A percentile compares a stretch with the other conserved stretches of the same genome.
These are phyloP conservation scores for Antheraea pernyi DNA, from an alignment of 1,140 invertebrate genomes.

Conservation along the genomic window DNA sequence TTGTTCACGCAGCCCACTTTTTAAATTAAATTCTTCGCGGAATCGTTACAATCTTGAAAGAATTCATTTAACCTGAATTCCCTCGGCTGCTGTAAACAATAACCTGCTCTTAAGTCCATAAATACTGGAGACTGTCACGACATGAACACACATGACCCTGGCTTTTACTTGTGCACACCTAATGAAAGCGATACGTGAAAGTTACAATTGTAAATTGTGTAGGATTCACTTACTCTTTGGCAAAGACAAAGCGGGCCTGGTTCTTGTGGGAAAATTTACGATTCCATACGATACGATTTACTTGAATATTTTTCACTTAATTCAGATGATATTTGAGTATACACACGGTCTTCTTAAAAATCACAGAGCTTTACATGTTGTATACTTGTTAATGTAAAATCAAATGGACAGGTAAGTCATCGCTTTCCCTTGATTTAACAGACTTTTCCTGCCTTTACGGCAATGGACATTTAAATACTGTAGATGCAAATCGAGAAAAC, in stretches of 20 bases:
- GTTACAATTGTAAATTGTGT: constrained; percentile 51
- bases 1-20: constrained; percentile 15
- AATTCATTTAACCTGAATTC: constrained; percentile 46
- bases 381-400: neutral
- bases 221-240: constrained; percentile 54
- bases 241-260: constrained; percentile 49
- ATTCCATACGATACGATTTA: too few species aligned
- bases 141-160: constrained; percentile 50
- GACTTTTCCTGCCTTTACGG: constrained; percentile 47
- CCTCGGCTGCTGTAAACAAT: constrained; percentile 46
- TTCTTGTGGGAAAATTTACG: constrained; percentile 55
- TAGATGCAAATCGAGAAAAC: constrained; percentile 58
- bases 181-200: constrained; percentile 61
- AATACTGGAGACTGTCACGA: constrained; percentile 49
- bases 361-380: neutral
- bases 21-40: constrained; percentile 19
- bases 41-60: constrained; percentile 34
- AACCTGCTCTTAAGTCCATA: constrained; percentile 41
- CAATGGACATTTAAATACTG: constrained; percentile 54
- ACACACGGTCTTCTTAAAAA: constrained; percentile 1
- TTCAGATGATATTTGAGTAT: constrained; percentile 12
- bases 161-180: constrained; percentile 47
- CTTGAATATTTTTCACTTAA: constrained; percentile 16
- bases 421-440: constrained; percentile 52
- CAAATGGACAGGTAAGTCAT: constrained; percentile 13